These are phyloP conservation scores for Catagonus wagneri DNA, from an alignment of 2,113 vertebrate genomes.

Conservation along the genomic window DNA sequence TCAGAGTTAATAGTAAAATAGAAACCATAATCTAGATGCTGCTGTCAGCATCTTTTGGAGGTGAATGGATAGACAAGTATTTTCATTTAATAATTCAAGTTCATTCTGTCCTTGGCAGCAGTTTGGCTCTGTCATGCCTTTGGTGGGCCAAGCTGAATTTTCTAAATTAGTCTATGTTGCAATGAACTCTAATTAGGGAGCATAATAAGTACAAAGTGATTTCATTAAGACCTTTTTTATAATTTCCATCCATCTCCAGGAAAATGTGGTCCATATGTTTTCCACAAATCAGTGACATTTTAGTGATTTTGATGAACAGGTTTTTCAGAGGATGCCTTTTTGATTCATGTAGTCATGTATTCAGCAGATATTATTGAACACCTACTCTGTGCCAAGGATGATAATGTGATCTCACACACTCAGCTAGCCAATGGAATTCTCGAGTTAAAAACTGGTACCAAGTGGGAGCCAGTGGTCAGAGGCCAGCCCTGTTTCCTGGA, in stretches of 20 bases:
- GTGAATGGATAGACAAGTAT: neutral
- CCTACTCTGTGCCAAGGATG: neutral
- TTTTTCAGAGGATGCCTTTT: neutral
- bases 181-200: conserved; percentile 63
- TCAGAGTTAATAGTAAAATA: conserved; percentile 49
- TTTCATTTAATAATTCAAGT: conserved; percentile 69
- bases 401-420: neutral
- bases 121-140: neutral
- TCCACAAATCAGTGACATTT: neutral
- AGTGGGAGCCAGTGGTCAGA: neutral
- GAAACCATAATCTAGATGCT: neutral
- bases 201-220: conserved; percentile 20
- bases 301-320: neutral
- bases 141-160: conserved; percentile 18
- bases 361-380: neutral
- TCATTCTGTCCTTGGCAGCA: conserved; percentile 69
- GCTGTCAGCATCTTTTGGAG: conserved; percentile 29
- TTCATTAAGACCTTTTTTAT: conserved; percentile 57
- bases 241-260: conserved; percentile 39
- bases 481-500: neutral
- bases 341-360: neutral
- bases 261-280: neutral
- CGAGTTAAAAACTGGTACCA: neutral
- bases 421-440: neutral
- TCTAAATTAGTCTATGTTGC: conserved; percentile 62